A percentile compares a stretch with the other conserved stretches of the same genome.
phyloP scores from a whole-genome alignment of 2,888 invertebrate species.

The Trichopria drosophilae region DNA sequence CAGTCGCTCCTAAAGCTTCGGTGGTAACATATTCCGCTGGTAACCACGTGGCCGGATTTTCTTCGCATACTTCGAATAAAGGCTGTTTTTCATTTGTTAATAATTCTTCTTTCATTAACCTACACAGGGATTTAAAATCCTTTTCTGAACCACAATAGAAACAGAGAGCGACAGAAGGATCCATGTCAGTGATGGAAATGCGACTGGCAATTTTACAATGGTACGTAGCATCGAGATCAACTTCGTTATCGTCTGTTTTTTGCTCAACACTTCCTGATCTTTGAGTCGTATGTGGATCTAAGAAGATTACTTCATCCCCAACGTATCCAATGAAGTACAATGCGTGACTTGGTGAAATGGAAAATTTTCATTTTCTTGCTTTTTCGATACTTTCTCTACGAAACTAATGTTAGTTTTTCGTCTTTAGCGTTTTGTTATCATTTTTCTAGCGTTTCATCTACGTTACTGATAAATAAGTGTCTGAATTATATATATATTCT shows the following conservation, averaged over 20 bases:
- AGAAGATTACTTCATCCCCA: slow-evolving; percentile 86
- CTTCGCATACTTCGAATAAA: slow-evolving; percentile 82
- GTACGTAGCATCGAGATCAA: slow-evolving; percentile 80
- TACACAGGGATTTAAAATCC: slow-evolving; percentile 78
- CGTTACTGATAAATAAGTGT: too few species aligned
- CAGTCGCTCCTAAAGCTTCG: slow-evolving; percentile 53
- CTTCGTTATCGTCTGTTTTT: slow-evolving; percentile 74
- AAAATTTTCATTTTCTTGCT: too few species aligned
- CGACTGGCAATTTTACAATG: slow-evolving; percentile 83
- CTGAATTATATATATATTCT: too few species aligned
- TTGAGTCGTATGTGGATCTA: slow-evolving; percentile 95
- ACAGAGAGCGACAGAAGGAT: slow-evolving; percentile 94
- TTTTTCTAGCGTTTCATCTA: too few species aligned
- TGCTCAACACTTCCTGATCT: slow-evolving; percentile 73
- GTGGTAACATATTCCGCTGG: slow-evolving; percentile 60
- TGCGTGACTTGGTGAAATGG: slow-evolving; percentile 99
- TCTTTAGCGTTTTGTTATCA: too few species aligned
- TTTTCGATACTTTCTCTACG: too few species aligned
- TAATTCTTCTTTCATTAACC: slow-evolving; percentile 67
- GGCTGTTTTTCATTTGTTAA: slow-evolving; percentile 73
- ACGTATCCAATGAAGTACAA: slow-evolving; percentile 95
- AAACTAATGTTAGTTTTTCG: too few species aligned
- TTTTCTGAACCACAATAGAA: slow-evolving; percentile 84
- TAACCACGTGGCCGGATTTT: slow-evolving; percentile 76
- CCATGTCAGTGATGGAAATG: slow-evolving; percentile 85